Evolutionary conservation across 2,113 vertebrate genomes (phyloP).

Genomic region (Daphoenositta chrysoptera): DNA sequence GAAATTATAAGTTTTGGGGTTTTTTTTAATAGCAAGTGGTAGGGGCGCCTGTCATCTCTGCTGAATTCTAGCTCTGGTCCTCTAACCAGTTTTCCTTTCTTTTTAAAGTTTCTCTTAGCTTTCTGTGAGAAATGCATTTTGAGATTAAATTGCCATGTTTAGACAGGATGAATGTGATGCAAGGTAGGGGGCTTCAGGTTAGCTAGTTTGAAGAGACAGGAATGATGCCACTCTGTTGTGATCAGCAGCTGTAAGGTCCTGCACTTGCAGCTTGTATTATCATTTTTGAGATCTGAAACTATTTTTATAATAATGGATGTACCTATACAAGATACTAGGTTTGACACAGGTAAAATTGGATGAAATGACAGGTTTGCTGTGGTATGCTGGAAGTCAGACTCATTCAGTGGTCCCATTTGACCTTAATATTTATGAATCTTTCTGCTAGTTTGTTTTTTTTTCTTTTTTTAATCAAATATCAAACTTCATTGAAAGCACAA

Average conservation of each 20-base stretch:
- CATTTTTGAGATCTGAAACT: neutral
- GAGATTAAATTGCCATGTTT: neutral
- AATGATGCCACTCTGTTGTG: neutral
- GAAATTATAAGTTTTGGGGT: neutral
- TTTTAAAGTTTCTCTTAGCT: neutral
- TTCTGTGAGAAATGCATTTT: neutral
- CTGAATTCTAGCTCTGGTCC: neutral
- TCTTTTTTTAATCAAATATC: neutral
- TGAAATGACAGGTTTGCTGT: neutral
- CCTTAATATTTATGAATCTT: neutral
- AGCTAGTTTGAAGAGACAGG: neutral
- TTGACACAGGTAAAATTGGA: neutral
- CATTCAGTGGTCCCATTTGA: neutral
- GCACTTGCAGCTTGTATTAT: neutral
- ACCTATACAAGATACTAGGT: neutral
- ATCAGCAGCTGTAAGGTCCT: neutral
- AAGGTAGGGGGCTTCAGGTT: neutral
- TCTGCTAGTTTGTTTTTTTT: neutral
- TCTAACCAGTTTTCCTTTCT: neutral
- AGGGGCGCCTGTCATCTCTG: neutral
- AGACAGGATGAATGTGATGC: neutral
- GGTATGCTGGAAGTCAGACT: neutral
- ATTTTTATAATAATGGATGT: neutral
- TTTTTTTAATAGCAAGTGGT: neutral
- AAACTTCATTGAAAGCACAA: neutral